These are phyloP conservation scores for Rhineura floridana DNA, from an alignment of 2,113 vertebrate genomes.

Conservation along the genomic window DNA sequence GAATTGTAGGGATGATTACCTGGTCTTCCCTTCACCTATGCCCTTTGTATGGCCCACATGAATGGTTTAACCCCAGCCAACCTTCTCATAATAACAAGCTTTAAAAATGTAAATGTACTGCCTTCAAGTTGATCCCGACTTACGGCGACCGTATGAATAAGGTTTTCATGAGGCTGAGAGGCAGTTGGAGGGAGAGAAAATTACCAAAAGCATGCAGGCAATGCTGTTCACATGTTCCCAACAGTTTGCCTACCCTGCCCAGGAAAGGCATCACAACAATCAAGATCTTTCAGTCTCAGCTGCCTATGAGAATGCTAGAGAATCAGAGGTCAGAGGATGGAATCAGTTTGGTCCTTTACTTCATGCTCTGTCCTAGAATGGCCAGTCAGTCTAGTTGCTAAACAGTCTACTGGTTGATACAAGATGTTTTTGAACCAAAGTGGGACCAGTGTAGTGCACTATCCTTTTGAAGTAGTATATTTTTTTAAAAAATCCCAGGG, in stretches of 20 bases:
- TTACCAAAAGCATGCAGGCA: not conserved
- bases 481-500: too few species aligned
- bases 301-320: not conserved
- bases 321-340: not conserved
- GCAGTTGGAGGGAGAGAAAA: not conserved
- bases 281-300: not conserved
- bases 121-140: too few species aligned
- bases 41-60: not conserved
- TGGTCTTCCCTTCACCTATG: not conserved
- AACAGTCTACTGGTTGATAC: not conserved
- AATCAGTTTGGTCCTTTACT: not conserved
- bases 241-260: not conserved
- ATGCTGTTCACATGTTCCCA: not conserved
- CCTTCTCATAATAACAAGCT: not conserved
- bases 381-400: not conserved
- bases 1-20: not conserved
- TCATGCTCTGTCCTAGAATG: not conserved
- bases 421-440: not conserved
- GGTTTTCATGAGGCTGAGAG: too few species aligned
- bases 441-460: not conserved
- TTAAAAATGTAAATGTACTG: too few species aligned
- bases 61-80: not conserved
- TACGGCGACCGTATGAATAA: too few species aligned
- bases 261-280: not conserved
- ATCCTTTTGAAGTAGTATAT: not conserved